Base-by-base conservation (phyloP, 2,888 invertebrate species). In the Choreutis nemorana region DNA sequence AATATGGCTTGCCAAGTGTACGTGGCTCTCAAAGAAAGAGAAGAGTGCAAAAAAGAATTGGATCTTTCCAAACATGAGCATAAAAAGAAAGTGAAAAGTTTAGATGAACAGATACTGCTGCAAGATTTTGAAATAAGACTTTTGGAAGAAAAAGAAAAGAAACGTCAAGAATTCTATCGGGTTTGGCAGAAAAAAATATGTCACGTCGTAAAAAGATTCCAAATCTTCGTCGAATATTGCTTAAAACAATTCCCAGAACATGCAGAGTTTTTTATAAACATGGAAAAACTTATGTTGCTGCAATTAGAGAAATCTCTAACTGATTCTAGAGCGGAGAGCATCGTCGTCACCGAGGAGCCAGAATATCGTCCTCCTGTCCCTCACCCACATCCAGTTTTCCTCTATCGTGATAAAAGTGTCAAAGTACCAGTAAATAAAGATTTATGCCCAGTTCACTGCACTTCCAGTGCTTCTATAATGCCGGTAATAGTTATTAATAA, bases 1-100 rank as follows among this genome's bases (percentile, higher is more conserved):
- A 75, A 66, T 29, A 44, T 75, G n/a, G 77, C 77, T 4, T 75
- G 77, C 47, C 63, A 68, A 49, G 51, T 70, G 4, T 78, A 77
- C 38, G 64, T 75, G 1, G 67, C 72, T n/a, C 32, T 73, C 9
- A 75, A 71, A 45, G 78, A 78, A 44, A 52, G 56, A 34, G 64
- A 68, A 32, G 62, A 55, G 35, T 62, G 59, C 28, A 31, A 47
- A 23, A 60, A 60, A 43, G 54, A 64, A 45, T 48, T 57, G 2
- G 46, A 61, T 10, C 33, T 42, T 5, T 42, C 49, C 2, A 44
- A 59, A 45, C 36, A 54, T 23, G 40, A 54, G 51, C 64, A 65
- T 37, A 34, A 60, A 36, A 65, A 63, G 50, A 46, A 59, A 56
- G 33, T 63, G 4, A 60, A 54, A 37, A 15, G 23, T 4, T 41